Evolutionary conservation across 1,140 invertebrate genomes (phyloP), one percentile per base, ranked within the genome.

Genomic region (Cydia fagiglandana): DNA sequence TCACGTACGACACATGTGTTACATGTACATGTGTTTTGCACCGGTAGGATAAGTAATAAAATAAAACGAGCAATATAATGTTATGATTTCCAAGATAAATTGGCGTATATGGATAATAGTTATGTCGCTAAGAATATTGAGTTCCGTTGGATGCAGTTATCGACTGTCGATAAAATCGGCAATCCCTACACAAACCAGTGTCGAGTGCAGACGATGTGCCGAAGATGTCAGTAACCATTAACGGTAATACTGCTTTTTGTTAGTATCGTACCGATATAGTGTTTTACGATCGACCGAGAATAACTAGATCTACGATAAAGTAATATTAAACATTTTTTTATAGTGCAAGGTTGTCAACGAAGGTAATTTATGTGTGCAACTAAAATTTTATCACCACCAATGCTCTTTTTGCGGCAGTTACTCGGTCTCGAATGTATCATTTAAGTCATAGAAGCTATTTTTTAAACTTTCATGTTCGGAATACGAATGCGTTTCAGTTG

Each of bases 151-250:
- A 73, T 74, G 73, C 34, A 41, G 61, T 77, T 78, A 78, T 77
- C 76, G 78, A 79, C 28, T 68, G 78, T 81, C 80, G 80, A 80
- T 79, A 81, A 81, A 73, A 75, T 78, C 24, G 75, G 34, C 15
- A 73, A 64, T 79, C 78, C 76, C 76, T 75, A 78, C 73, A 47
- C 79, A 77, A 86, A 84, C 82, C 82, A 78, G 81, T 84, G 79
- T 82, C 83, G 79, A 82, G 76, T 76, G 80, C 80, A 84, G 80
- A 77, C 77, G 80, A 81, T 86, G 79, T 81, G 68, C 77, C 82
- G 84, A 84, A 88, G 88, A 88, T 83, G 84, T 87, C 82, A 84
- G 83, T 81, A 80, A 76, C 83, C 84, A 86, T 86, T 87, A 88
- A 88, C 78, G 84, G 88, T 84, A 80, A 84, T 85, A 85, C 82